phyloP scores from a whole-genome alignment of 2,113 vertebrate genomes.

The Anarrhichthys ocellatus region DNA sequence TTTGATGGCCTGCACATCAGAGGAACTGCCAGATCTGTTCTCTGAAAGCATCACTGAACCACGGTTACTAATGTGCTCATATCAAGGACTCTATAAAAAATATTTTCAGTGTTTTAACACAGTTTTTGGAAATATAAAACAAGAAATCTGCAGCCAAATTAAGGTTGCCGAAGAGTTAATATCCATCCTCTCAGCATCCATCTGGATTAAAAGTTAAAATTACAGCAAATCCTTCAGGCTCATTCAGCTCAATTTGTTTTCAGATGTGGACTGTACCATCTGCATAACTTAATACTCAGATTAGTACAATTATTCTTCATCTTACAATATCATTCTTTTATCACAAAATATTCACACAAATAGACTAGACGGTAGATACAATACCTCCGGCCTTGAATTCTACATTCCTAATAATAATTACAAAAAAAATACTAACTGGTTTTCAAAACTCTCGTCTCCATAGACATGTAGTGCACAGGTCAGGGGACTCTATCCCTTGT shows the following conservation, averaged over 20 bases:
- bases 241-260: slow-evolving; percentile 48
- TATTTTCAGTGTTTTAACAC: slow-evolving; percentile 52
- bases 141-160: slow-evolving; percentile 67
- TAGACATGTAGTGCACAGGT: slow-evolving; percentile 66
- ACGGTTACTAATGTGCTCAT: slow-evolving; percentile 41
- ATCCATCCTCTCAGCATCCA: slow-evolving; percentile 40
- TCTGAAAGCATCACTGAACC: slow-evolving; percentile 34
- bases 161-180: slow-evolving; percentile 41
- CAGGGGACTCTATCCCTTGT: slow-evolving; percentile 65
- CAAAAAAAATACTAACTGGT: slow-evolving; percentile 69
- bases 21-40: slow-evolving; percentile 21
- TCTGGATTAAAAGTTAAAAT: slow-evolving; percentile 63
- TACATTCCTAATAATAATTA: slow-evolving; percentile 78
- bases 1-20: slow-evolving; percentile 27
- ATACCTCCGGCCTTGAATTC: slow-evolving; percentile 68
- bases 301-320: slow-evolving; percentile 67
- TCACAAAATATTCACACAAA: slow-evolving; percentile 81
- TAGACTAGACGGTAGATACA: slow-evolving; percentile 52
- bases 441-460: slow-evolving; percentile 61
- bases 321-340: slow-evolving; percentile 72
- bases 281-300: slow-evolving; percentile 61
- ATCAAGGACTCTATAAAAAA: slow-evolving; percentile 57
- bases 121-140: slow-evolving; percentile 74
- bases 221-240: slow-evolving; percentile 54
- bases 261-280: slow-evolving; percentile 57